These are phyloP conservation scores for Caenorhabditis tropicalis DNA, from an alignment of 1,140 invertebrate species.

Conservation along the genomic window DNA sequence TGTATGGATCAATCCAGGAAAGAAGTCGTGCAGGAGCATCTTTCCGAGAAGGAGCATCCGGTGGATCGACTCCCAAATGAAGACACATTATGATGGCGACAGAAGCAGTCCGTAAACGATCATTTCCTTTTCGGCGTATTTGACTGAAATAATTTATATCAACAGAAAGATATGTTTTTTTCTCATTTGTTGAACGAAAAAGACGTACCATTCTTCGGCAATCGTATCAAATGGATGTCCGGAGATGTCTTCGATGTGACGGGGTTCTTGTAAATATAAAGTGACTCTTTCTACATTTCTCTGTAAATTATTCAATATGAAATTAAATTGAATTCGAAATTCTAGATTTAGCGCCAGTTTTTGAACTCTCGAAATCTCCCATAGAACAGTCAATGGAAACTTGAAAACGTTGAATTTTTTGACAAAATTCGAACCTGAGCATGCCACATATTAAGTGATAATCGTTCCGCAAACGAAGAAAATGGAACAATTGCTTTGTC, in stretches of 20 bases:
- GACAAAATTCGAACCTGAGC: background rate
- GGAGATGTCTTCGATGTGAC: slow-evolving; percentile 48
- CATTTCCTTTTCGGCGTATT: slow-evolving; percentile 46
- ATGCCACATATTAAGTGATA: slow-evolving; percentile 28
- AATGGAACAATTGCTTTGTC: background rate
- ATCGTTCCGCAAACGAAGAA: slow-evolving; percentile 16
- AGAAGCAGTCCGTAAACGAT: slow-evolving; percentile 93
- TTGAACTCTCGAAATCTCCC: too few species aligned
- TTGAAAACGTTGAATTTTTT: background rate
- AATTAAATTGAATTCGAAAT: background rate
- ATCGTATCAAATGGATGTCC: too few species aligned
- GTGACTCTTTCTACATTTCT: slow-evolving; percentile 43
- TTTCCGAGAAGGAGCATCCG: slow-evolving; percentile 90
- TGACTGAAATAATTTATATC: background rate
- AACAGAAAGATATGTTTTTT: too few species aligned
- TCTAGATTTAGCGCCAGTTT: background rate
- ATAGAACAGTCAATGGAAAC: too few species aligned
- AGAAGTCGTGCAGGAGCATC: slow-evolving; percentile 92
- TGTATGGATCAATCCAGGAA: slow-evolving; percentile 88
- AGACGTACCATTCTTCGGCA: background rate
- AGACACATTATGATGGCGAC: slow-evolving; percentile 95
- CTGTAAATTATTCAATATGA: slow-evolving; percentile 6
- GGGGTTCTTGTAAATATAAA: slow-evolving; percentile 51
- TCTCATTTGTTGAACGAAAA: background rate
- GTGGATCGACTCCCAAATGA: slow-evolving; percentile 98